Base-by-base conservation (phyloP, 2,113 vertebrate genomes). In the Sciurus niger region DNA sequence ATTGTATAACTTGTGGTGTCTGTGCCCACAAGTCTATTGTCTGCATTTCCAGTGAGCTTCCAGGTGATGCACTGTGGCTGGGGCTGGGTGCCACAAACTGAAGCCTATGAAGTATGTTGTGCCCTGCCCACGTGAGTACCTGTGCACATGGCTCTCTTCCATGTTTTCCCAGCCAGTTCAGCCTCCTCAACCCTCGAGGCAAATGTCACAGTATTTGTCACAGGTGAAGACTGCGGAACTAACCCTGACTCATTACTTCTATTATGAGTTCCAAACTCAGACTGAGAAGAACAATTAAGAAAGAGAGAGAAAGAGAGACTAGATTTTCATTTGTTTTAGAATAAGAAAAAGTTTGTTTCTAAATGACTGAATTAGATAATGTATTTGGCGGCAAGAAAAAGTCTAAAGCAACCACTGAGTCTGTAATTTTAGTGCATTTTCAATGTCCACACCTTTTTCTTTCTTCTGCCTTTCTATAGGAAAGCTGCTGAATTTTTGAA, bases 341-440 rank as follows among this genome's bases (percentile, higher is more conserved):
- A 89, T 68, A 80, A 92, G 65, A 84, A 92, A 48, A 40, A 73
- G n/a, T 43, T 22, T 84, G 37, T 37, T 92, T 73, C n/a, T 88
- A 92, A 96, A 84, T 89, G 93, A 89, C 55, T 89, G 37, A n/a
- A 51, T 95, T 93, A 40, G 53, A 74, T 79, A 37, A 40, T 84
- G 55, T 85, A 28, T 88, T 93, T 83, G 73, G 30, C 84, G n/a
- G 74, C 85, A 89, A 89, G 68, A 89, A 43, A 84, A 94, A 92
- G 43, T 70, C 74, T 43, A 51, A 74, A 58, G 70, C 43, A 73
- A 83, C 63, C 20, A 30, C 25, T 67, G 7, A 2, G 22, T 65
- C 55, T 84, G 28, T 88, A 73, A 63, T 51, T 37, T 77, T 37
- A 32, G 51, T 90, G 60, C 92, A 53, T 92, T 92, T 77, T 91